Evolutionary conservation across 1,140 invertebrate genomes (phyloP), one percentile per base, ranked within the genome.

Genomic region (Zaprionus inermis): DNA sequence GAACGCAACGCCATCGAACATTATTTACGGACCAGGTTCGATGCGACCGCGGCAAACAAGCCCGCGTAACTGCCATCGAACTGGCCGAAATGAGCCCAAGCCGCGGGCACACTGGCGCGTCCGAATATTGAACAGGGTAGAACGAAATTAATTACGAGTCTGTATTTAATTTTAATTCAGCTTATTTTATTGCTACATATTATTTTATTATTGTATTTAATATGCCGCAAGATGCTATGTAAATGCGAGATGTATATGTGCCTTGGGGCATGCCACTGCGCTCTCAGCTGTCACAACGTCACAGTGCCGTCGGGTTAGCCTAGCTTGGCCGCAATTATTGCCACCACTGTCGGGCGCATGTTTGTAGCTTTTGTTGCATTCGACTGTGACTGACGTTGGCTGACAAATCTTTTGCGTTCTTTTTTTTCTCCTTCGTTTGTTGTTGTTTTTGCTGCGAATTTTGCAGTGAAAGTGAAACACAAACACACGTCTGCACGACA

Each of bases 391-490:
- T 74, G 24, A 57, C 28, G 63, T 36, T 51, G 69, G 44, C 69
- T 57, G 72, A 49, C 41, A 61, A 74, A 58, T 49, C 12, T 51
- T 61, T 46, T 41, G 36, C 46, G 16, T 41, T 38, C 11, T 20
- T 30, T 2, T 38, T 49, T 59, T 30, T 70, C 3, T 34, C 12
- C 18, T 58, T 34, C 30, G n/a, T 58, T 34, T 38, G 14, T 36
- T 54, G 7, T 22, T 52, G 36, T 72, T 49, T 34, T 32, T 68
- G 46, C 69, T 56, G 72, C 32, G 30, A 75, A 64, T 70, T 78
- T 71, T 75, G 66, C 41, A 78, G 76, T 78, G 76, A 78, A 78
- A 78, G 76, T 78, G 76, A 78, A 78, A 78, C 60, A 59, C 55
- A 74, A 51, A 59, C 36, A 61, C 55, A 58, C 14, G 9, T 36